Percentiles rank a stretch among this genome's conserved stretches.
Conservation (phyloP, 2,113 vertebrate species). For the Odocoileus virginianus region DNA sequence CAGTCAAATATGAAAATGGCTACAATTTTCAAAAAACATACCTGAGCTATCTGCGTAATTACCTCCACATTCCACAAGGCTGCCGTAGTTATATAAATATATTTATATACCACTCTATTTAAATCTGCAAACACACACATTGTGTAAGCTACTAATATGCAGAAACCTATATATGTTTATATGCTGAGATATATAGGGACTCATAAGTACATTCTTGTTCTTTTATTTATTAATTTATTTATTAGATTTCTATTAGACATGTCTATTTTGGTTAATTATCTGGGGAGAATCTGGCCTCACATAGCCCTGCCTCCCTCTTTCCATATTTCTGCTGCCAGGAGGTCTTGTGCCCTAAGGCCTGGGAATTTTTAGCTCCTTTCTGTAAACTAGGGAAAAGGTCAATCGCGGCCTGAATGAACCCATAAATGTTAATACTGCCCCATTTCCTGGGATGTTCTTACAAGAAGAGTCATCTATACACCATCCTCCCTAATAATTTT, state of each 20-base stretch:
- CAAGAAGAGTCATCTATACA: not conserved
- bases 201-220: conserved; percentile 50
- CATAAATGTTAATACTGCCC: conserved; percentile 26
- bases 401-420: not conserved
- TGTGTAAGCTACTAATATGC: conserved; percentile 32
- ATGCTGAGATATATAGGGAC: conserved; percentile 45
- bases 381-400: conserved; percentile 21
- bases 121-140: conserved; percentile 23
- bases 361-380: not conserved
- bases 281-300: conserved; percentile 27
- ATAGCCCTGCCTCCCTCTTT: not conserved
- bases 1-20: conserved; percentile 23
- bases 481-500: not conserved
- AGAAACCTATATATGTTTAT: conserved; percentile 58
- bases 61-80: not conserved
- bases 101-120: conserved; percentile 42
- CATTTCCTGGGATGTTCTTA: not conserved
- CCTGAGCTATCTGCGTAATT: not conserved
- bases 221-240: conserved; percentile 69
- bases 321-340: conserved; percentile 17
- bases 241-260: conserved; percentile 63
- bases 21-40: conserved; percentile 17
- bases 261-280: conserved; percentile 66
- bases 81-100: conserved; percentile 26
- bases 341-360: not conserved